These are phyloP conservation scores for Heliconius nattereri DNA, from an alignment of 1,140 invertebrate species.

Conservation along the genomic window DNA sequence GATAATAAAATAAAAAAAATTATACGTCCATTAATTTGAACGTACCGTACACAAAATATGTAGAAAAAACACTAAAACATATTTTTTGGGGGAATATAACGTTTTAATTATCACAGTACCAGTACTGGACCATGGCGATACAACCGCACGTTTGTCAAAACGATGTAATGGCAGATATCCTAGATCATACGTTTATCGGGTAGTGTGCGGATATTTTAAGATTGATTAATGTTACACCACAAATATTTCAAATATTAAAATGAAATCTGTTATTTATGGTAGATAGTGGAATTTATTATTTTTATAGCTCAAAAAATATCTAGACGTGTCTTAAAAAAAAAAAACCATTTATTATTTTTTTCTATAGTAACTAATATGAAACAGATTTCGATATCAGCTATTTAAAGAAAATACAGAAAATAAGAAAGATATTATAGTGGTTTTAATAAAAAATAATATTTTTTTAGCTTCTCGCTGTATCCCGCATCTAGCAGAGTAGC, in stretches of 20 bases:
- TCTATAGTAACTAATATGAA: too few species aligned
- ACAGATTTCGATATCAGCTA: too few species aligned
- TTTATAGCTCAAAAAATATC: too few species aligned
- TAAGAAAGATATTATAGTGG: too few species aligned
- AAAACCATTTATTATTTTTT: too few species aligned
- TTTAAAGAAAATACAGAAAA: too few species aligned
- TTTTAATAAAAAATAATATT: too few species aligned
- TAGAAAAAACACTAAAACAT: neutral
- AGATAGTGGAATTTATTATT: neutral
- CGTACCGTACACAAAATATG: neutral
- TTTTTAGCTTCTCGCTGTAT: too few species aligned
- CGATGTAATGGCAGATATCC: conserved; percentile 12
- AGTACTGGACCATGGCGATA: neutral
- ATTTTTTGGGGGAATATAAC: neutral
- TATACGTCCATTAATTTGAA: too few species aligned
- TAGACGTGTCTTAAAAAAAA: too few species aligned
- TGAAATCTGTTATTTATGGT: conserved; percentile 4
- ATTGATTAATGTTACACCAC: conserved; percentile 5
- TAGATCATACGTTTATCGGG: conserved; percentile 1
- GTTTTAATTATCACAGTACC: neutral
- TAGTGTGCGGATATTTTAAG: neutral
- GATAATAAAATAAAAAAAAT: too few species aligned
- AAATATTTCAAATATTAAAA: conserved; percentile 12
- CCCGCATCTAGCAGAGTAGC: too few species aligned
- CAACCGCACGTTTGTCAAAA: conserved; percentile 9